Conservation (phyloP, 2,888 invertebrate genomes). For the Cheilosia grossa region DNA sequence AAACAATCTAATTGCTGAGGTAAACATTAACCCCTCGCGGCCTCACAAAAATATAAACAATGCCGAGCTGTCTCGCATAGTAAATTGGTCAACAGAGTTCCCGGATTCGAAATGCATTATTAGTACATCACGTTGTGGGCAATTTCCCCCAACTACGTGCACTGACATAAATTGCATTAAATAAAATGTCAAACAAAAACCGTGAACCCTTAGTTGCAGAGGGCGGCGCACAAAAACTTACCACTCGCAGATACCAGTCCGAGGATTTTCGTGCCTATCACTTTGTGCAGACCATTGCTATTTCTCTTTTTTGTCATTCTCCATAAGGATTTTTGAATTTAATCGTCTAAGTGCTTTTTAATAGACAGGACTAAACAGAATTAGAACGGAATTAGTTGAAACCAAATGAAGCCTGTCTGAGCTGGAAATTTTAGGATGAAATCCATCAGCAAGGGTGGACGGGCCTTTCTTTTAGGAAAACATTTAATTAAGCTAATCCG, state of each 20-base stretch:
- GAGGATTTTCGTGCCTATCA: slow-evolving; percentile 25
- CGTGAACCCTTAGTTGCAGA: background rate
- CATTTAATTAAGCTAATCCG: slow-evolving; percentile 58
- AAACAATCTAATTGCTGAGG: slow-evolving; percentile 58
- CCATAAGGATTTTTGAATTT: slow-evolving; percentile 37
- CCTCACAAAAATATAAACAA: slow-evolving; percentile 6
- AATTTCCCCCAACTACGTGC: slow-evolving; percentile 56
- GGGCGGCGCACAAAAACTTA: background rate
- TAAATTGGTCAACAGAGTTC: background rate
- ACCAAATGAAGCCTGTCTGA: slow-evolving; percentile 52
- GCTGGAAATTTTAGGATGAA: slow-evolving; percentile 26
- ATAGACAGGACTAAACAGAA: slow-evolving; percentile 61
- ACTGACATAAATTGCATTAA: slow-evolving; percentile 59
- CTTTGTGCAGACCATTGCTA: background rate
- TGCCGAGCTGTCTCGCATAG: background rate
- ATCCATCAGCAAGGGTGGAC: slow-evolving; percentile 10
- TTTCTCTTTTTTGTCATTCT: slow-evolving; percentile 1
- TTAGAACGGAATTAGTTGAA: slow-evolving; percentile 47
- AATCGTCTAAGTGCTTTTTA: slow-evolving; percentile 68
- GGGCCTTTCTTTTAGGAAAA: slow-evolving; percentile 45
- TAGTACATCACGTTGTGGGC: slow-evolving; percentile 51
- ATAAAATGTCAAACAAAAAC: slow-evolving; percentile 38
- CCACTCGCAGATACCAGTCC: background rate
- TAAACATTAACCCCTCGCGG: slow-evolving; percentile 41
- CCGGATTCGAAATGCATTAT: slow-evolving; percentile 50